phyloP scores from a whole-genome alignment of 2,113 vertebrate genomes.

The Sphaerodactylus townsendi region DNA sequence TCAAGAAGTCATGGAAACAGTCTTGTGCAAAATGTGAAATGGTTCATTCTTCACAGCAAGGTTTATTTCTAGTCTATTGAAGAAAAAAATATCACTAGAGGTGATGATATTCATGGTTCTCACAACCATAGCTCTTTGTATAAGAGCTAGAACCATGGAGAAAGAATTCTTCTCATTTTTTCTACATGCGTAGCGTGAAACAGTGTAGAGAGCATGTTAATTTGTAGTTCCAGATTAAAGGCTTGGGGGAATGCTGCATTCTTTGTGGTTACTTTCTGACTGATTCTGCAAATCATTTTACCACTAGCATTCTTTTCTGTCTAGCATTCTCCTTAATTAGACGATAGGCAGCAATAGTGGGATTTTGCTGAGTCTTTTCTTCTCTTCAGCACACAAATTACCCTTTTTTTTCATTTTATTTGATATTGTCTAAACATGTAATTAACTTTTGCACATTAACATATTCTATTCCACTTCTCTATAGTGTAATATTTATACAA shows the following conservation, averaged over 20 bases:
- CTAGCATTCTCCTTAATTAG: not conserved
- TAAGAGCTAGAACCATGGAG: not conserved
- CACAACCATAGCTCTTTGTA: not conserved
- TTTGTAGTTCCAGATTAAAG: not conserved
- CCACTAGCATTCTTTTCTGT: not conserved
- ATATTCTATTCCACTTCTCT: constrained; percentile 6
- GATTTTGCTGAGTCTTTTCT: not conserved
- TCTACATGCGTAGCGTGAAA: not conserved
- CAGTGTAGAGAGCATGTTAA: not conserved
- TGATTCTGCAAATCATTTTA: not conserved
- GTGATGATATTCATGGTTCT: not conserved
- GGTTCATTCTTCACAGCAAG: not conserved
- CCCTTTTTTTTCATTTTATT: not conserved
- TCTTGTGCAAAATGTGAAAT: not conserved
- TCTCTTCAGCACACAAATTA: not conserved
- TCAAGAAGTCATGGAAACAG: too few relatives aligned
- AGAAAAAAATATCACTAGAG: not conserved
- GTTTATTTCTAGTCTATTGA: not conserved
- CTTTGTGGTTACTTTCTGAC: too few relatives aligned
- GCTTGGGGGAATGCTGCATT: not conserved
- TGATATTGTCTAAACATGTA: not conserved
- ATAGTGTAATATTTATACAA: not conserved
- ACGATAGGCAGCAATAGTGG: constrained; percentile 12
- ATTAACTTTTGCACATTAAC: not conserved
- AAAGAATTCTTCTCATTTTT: not conserved